Evolutionary conservation across 2,113 vertebrate genomes (phyloP), one percentile per base, ranked within the genome.

Genomic region (Cygnus buccinator): DNA sequence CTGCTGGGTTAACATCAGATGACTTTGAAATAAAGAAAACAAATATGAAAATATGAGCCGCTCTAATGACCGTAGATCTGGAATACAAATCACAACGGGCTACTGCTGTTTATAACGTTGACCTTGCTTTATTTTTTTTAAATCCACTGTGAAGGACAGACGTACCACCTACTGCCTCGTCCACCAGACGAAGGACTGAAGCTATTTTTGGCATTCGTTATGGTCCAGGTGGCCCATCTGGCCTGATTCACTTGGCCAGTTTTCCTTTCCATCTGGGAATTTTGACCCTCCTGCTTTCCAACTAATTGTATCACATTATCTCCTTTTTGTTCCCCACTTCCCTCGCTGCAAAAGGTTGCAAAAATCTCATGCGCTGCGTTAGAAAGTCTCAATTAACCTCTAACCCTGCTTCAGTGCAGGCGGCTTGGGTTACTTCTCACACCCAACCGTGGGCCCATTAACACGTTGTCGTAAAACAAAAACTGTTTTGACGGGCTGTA

Each of bases 291-390:
- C 94, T 97, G 98, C 97, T 98, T 98, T 99, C 98, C 98, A 95
- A 98, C 98, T 99, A 99, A 99, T 99, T 99, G 98, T 99, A 99
- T 99, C 98, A 99, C 98, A 98, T 99, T 99, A 98, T 99, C 95
- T 98, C 97, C 96, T 98, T 98, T 99, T 99, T 98, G 98, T 99
- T 97, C 95, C 89, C 95, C 94, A 97, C 96, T 98, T 98, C 98
- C 96, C 98, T 98, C 91, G 97, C 97, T 95, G 97, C 97, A 97
- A 99, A 99, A 98, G 98, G 97, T 98, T 98, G 98, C 98, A 98
- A 98, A 98, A 99, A 99, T 99, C 99, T 99, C 98, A 99, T 99
- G 98, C 97, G 96, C 98, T 98, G 98, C 98, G 98, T 98, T 98
- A 99, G 98, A 99, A 98, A 98, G 97, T 98, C 97, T 99, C 98